phyloP scores from a whole-genome alignment of 2,888 invertebrate species.

The Drosophila cracens region DNA sequence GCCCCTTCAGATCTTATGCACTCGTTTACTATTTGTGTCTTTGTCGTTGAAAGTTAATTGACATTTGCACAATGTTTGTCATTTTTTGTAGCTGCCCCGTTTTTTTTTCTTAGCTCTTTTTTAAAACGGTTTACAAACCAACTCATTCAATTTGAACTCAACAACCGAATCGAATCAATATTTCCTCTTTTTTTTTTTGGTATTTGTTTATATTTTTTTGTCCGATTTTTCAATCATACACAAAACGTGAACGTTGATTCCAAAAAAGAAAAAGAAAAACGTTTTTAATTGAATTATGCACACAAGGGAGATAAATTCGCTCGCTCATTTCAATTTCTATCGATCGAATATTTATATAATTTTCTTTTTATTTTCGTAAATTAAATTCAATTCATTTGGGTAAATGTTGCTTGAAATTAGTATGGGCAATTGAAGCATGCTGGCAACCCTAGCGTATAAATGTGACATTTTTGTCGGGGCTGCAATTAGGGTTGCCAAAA shows the following conservation, averaged over 20 bases:
- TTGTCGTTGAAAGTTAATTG: constrained; percentile 68
- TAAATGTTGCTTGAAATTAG: constrained; percentile 47
- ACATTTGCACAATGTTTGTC: constrained; percentile 67
- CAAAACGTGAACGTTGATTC: constrained; percentile 26
- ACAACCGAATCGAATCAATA: constrained; percentile 6
- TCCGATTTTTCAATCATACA: constrained; percentile 54
- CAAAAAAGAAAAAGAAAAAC: too few relatives aligned
- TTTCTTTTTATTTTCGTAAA: constrained; percentile 47
- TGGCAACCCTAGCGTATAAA: constrained; percentile 12
- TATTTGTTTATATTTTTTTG: constrained; percentile 15
- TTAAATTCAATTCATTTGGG: constrained; percentile 46
- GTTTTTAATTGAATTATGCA: constrained; percentile 69
- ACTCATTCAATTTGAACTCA: constrained; percentile 3
- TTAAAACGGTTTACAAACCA: not conserved
- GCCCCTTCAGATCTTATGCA: constrained; percentile 23
- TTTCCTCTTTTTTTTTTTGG: not conserved
- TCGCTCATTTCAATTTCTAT: constrained; percentile 19
- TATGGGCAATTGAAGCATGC: constrained; percentile 35
- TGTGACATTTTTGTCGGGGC: constrained; percentile 37
- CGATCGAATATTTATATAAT: constrained; percentile 37
- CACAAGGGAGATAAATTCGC: constrained; percentile 41
- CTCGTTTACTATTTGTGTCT: constrained; percentile 41
- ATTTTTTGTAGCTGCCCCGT: constrained; percentile 25
- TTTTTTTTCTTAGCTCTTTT: not conserved
- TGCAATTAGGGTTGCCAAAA: constrained; percentile 43